Percentiles rank a stretch among this genome's conserved stretches.
Evolutionary conservation across 2,113 vertebrate genomes (phyloP).

Genomic region (Phodopus roborovskii): DNA sequence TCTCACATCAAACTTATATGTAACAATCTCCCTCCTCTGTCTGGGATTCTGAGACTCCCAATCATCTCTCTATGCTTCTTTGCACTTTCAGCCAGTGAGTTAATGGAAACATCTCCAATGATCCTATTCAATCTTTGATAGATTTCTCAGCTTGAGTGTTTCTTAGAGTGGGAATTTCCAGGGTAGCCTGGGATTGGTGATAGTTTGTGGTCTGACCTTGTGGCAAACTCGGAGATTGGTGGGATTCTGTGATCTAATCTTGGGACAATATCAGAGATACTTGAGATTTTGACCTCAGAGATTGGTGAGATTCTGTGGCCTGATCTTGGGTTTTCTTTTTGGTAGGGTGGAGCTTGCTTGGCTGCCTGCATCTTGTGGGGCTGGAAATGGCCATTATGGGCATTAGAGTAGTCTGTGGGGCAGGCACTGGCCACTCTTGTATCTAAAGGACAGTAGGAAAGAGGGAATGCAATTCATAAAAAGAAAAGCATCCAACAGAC

Average conservation of each 20-base stretch:
- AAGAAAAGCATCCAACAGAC: constrained; percentile 28
- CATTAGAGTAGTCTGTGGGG: neutral
- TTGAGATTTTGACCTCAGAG: neutral
- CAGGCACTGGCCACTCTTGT: neutral
- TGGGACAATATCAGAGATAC: neutral
- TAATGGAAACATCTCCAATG: neutral
- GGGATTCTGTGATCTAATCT: neutral
- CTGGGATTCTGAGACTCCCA: neutral
- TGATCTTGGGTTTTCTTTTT: neutral
- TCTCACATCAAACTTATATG: neutral
- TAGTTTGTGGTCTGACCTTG: neutral
- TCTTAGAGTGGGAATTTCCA: neutral
- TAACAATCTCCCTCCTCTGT: neutral
- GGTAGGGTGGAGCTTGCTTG: neutral
- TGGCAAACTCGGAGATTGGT: neutral
- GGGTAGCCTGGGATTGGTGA: neutral
- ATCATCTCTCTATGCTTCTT: neutral
- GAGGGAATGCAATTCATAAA: constrained; percentile 8
- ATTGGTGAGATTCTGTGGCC: neutral
- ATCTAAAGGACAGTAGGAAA: neutral
- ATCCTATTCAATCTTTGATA: neutral
- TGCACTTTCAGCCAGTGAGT: neutral
- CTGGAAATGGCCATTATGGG: neutral
- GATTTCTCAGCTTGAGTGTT: constrained; percentile 9
- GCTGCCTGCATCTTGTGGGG: neutral